Conservation (phyloP, 1,140 invertebrate species). For the Dendroctonus valens region DNA sequence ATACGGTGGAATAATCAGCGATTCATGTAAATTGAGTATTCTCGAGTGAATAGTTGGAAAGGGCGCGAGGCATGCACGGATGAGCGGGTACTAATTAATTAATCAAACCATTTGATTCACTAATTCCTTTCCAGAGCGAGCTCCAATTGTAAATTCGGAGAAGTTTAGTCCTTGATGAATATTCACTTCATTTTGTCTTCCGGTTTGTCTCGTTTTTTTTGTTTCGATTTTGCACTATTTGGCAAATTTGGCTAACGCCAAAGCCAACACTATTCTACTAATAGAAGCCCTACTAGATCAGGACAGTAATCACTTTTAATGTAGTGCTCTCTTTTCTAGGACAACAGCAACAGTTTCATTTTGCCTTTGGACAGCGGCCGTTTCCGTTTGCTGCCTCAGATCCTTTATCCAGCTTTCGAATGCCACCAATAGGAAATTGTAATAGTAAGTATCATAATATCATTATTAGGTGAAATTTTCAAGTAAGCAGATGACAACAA, state of each 20-base stretch:
- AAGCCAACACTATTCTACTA: background rate
- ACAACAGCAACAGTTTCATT: constrained; percentile 89
- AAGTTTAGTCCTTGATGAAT: no score
- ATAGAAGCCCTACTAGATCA: constrained; percentile 27
- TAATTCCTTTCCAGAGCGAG: no score
- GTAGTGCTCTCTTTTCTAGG: constrained; percentile 84
- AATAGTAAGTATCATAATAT: constrained; percentile 73
- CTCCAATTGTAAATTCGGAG: no score
- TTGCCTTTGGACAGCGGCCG: constrained; percentile 83
- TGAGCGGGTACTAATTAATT: constrained; percentile 48
- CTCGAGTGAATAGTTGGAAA: constrained; percentile 38
- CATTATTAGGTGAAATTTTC: background rate
- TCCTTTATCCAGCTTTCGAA: constrained; percentile 76
- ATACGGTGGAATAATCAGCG: constrained; percentile 29
- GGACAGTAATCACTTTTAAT: constrained; percentile 61
- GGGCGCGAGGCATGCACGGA: constrained; percentile 38
- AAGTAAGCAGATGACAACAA: no score
- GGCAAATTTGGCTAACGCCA: no score
- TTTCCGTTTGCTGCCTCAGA: constrained; percentile 78
- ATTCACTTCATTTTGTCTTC: no score
- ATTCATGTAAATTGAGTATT: constrained; percentile 46
- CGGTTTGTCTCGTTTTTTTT: no score
- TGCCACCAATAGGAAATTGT: constrained; percentile 82
- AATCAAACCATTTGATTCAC: no score
- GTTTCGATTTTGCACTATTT: no score